A percentile compares a stretch with the other conserved stretches of the same genome.
phyloP scores from a whole-genome alignment of 2,113 vertebrate genomes.

The Campylomormyrus numenius region DNA sequence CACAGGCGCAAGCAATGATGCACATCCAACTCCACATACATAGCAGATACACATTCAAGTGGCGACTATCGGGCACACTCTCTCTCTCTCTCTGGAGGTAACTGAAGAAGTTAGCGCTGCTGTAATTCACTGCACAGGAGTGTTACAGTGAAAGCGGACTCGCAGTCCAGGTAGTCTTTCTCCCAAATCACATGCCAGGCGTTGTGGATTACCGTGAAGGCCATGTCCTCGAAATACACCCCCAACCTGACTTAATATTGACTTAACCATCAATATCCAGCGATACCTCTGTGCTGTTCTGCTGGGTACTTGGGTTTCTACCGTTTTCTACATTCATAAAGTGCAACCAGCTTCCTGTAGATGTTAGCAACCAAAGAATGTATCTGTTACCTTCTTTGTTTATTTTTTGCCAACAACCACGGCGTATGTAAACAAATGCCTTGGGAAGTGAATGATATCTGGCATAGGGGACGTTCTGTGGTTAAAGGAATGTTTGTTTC shows the following conservation, averaged over 20 bases:
- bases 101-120: not conserved
- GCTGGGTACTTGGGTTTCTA: not conserved
- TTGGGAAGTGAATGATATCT: not conserved
- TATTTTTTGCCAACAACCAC: not conserved
- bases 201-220: not conserved
- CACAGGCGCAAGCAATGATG: not conserved
- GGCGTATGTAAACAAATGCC: not conserved
- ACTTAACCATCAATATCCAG: not conserved
- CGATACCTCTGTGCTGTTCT: not conserved
- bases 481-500: not conserved
- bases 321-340: not conserved
- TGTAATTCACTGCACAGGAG: not conserved
- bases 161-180: not conserved
- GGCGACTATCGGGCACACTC: not conserved
- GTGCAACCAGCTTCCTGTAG: not conserved
- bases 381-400: not conserved
- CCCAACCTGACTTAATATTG: not conserved
- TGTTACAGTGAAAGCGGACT: not conserved
- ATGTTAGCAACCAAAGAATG: not conserved
- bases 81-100: not conserved
- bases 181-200: not conserved
- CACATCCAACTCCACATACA: not conserved
- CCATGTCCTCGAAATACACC: not conserved
- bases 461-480: not conserved
- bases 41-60: not conserved